Conservation (phyloP, 2,888 invertebrate species). For the Tiliacea aurago region DNA sequence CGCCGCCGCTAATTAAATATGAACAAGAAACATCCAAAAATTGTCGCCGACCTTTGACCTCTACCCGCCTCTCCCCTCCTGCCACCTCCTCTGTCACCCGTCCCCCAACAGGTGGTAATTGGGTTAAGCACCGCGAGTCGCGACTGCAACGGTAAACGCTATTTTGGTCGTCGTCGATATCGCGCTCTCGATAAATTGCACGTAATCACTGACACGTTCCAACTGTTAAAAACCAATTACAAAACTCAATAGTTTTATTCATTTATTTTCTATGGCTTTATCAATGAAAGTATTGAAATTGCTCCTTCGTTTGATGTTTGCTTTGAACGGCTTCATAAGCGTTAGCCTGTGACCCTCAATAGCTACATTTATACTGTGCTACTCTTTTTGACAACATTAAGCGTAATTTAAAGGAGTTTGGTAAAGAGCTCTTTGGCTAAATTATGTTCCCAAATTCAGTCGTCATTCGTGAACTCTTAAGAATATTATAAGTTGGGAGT, state of each 20-base stretch:
- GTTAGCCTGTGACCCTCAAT: not conserved
- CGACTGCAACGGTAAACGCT: constrained; percentile 49
- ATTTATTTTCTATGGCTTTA: constrained; percentile 10
- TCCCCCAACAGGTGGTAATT: constrained; percentile 55
- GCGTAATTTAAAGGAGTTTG: constrained; percentile 5
- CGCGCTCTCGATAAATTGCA: constrained; percentile 45
- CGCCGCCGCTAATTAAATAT: constrained; percentile 59
- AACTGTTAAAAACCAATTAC: constrained; percentile 44
- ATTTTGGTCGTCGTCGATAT: constrained; percentile 52
- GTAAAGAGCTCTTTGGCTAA: constrained; percentile 25
- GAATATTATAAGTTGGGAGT: constrained; percentile 54
- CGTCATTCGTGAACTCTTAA: constrained; percentile 40
- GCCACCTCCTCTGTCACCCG: not conserved
- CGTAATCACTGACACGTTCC: constrained; percentile 45
- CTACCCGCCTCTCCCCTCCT: not conserved
- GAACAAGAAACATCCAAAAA: constrained; percentile 63
- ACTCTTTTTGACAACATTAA: constrained; percentile 6
- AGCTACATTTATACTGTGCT: not conserved
- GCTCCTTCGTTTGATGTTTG: constrained; percentile 3
- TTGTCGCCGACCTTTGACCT: constrained; percentile 49
- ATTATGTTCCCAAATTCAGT: constrained; percentile 36
- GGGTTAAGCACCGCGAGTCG: constrained; percentile 53
- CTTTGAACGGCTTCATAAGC: not conserved
- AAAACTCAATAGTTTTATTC: constrained; percentile 15
- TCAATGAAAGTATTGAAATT: constrained; percentile 20